Conservation (phyloP, 2,113 vertebrate genomes). For the Mobula birostris region DNA sequence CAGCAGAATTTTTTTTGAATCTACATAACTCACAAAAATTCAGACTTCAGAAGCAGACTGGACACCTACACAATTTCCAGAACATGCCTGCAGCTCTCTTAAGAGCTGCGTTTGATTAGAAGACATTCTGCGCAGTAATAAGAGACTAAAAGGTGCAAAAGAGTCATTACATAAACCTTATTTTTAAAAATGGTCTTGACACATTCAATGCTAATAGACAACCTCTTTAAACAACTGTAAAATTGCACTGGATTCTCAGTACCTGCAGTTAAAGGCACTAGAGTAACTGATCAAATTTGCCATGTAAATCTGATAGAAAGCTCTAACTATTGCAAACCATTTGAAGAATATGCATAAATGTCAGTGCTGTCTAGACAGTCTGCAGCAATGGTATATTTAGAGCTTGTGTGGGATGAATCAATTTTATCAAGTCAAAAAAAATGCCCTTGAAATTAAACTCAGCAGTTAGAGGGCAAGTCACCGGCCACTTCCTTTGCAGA, state of each 20-base stretch:
- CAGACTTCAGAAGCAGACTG: not conserved
- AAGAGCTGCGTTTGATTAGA: not conserved
- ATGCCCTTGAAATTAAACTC: conserved; percentile 25
- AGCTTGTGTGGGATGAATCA: not conserved
- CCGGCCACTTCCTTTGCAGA: no score
- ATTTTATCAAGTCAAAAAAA: not conserved
- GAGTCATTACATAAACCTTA: no score
- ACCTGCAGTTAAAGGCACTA: not conserved
- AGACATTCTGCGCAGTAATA: not conserved
- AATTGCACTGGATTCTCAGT: not conserved
- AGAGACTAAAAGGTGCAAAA: not conserved
- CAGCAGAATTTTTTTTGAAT: not conserved
- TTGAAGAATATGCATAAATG: not conserved
- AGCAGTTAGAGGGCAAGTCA: not conserved
- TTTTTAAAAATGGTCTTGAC: not conserved
- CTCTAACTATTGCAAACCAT: conserved; percentile 26
- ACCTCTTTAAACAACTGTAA: not conserved
- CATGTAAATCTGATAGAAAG: conserved; percentile 12
- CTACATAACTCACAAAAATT: not conserved
- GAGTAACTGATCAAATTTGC: not conserved
- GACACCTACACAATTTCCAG: not conserved
- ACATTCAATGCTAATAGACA: not conserved
- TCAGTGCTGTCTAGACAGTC: conserved; percentile 31
- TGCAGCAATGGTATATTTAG: no score
- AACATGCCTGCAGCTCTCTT: not conserved